Conservation (phyloP, 2,113 vertebrate species). For the Chroicocephalus ridibundus region DNA sequence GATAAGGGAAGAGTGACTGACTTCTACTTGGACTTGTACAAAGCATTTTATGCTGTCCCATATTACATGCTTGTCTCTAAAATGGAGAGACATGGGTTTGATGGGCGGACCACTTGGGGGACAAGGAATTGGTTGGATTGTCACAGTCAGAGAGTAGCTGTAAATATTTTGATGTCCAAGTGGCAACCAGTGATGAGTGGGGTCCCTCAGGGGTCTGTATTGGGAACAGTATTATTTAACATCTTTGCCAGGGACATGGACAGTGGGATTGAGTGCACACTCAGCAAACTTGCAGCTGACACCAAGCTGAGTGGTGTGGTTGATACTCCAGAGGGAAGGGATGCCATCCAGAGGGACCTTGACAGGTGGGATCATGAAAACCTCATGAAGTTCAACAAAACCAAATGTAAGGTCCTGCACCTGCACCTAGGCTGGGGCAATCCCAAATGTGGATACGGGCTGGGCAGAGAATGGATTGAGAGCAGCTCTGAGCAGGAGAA, state of each 20-base stretch:
- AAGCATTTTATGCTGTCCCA: background rate
- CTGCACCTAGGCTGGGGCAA: background rate
- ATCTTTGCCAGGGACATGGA: background rate
- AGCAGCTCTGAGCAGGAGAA: background rate
- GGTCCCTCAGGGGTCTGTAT: fast-evolving
- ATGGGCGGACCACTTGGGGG: background rate
- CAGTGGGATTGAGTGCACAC: background rate
- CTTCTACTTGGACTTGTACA: background rate
- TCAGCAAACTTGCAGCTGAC: background rate
- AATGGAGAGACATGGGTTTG: background rate
- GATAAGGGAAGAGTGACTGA: background rate
- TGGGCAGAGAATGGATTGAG: background rate
- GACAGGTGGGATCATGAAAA: background rate
- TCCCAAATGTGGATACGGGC: background rate
- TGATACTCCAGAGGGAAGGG: background rate
- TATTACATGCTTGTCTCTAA: background rate
- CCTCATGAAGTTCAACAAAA: background rate
- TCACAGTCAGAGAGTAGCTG: background rate
- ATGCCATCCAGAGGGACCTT: background rate
- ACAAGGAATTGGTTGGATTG: background rate
- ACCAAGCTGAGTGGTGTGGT: background rate
- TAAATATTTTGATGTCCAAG: background rate
- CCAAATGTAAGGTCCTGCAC: background rate
- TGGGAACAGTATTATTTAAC: background rate
- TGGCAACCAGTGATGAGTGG: background rate